These are phyloP conservation scores for Eristalinus sepulchralis DNA, from an alignment of 2,888 invertebrate species.

Conservation along the genomic window DNA sequence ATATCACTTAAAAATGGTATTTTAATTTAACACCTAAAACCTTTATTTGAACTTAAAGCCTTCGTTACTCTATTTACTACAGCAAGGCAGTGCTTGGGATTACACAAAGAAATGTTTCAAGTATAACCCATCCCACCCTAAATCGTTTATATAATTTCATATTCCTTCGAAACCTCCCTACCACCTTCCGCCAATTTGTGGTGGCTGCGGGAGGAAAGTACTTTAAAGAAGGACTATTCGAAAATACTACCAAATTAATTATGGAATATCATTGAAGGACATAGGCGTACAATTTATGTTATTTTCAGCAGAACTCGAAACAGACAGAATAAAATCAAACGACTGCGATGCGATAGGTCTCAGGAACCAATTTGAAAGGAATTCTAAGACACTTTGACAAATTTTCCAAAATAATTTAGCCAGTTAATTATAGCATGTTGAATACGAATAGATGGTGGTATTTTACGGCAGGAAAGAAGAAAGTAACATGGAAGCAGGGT, in stretches of 20 bases:
- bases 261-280: slow-evolving; percentile 38
- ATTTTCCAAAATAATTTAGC: slow-evolving; percentile 63
- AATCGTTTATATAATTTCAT: no score
- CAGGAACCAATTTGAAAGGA: slow-evolving; percentile 20
- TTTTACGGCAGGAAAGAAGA: not conserved
- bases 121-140: no score
- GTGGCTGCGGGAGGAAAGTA: not conserved
- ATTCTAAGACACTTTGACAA: slow-evolving; percentile 63
- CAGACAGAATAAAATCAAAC: not conserved
- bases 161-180: no score
- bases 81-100: no score
- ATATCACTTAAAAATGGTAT: no score
- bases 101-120: no score
- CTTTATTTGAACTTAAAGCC: no score
- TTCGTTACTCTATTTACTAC: no score
- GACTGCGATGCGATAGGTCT: no score
- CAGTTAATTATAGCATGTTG: slow-evolving; percentile 64
- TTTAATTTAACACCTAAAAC: no score
- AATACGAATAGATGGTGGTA: no score
- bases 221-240: not conserved
- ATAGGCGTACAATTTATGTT: slow-evolving; percentile 38
- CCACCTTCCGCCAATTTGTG: not conserved
- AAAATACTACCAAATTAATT: slow-evolving; percentile 31
- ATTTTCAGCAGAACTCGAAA: not conserved
- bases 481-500: not conserved